Conservation (phyloP, 23 tunicate species). For the Trididemnum nubilum region DNA sequence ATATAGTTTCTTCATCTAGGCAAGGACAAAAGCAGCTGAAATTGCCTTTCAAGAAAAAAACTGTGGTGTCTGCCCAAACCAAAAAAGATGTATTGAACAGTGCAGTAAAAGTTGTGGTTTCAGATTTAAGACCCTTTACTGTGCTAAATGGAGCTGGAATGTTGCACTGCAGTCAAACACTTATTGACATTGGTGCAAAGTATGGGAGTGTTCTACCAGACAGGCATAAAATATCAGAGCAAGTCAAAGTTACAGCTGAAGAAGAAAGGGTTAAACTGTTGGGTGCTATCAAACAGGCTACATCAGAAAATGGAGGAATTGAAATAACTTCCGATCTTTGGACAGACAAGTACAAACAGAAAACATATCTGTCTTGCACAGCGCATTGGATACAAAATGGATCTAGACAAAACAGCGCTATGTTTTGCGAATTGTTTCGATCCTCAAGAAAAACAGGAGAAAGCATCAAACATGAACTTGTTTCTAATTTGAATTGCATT, state of each 20-base stretch:
- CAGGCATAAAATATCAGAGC: neutral
- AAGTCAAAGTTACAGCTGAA: conserved; percentile 24
- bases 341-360: conserved; percentile 29
- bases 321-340: conserved; percentile 20
- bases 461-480: neutral
- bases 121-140: conserved; percentile 25
- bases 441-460: conserved; percentile 1
- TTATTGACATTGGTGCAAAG: conserved; percentile 27
- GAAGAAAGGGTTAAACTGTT: conserved; percentile 22
- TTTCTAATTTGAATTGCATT: neutral
- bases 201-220: conserved; percentile 32
- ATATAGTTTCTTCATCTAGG: neutral
- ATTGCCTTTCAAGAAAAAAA: neutral
- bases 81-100: conserved; percentile 2
- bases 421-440: conserved; percentile 28
- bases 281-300: conserved; percentile 9
- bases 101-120: conserved; percentile 3
- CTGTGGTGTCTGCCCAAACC: neutral
- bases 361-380: conserved; percentile 24
- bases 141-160: neutral
- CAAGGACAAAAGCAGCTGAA: neutral
- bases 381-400: conserved; percentile 19
- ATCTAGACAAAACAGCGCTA: neutral
- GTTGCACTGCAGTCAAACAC: conserved; percentile 24
- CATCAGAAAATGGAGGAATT: conserved; percentile 10